Base-by-base conservation (phyloP, 2,113 vertebrate species). In the Cygnus atratus region DNA sequence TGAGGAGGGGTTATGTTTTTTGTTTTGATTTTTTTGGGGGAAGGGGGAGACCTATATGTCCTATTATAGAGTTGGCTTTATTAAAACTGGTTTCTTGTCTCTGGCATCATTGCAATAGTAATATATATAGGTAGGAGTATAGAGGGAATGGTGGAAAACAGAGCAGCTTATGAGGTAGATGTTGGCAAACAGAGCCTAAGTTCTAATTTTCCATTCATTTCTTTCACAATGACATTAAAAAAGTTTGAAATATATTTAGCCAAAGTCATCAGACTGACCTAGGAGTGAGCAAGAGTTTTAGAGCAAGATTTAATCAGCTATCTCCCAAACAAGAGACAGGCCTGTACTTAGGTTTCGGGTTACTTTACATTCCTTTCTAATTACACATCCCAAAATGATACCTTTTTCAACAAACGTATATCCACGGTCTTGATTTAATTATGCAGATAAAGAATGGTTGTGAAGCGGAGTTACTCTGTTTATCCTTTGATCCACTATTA, bases 321-420 rank as follows among this genome's bases (percentile, higher is more conserved):
- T 86, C 62, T 96, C 57, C 50, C 80, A 92, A 93, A 88, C 0
- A n/a, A 9, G 10, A 94, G 66, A 73, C 72, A 94, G 65, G 54
- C 54, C 39, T 92, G 41, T 93, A 62, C 79, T 95, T 93, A 55
- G 24, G 66, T 92, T 72, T 82, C n/a, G 62, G 37, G 15, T 79
- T 96, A 92, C 92, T 96, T 96, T 96, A 90, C 57, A 84, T 63
- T 92, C 48, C 33, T 92, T 92, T 75, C 12, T 95, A 97, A 93
- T 91, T 96, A 87, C 66, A 89, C 44, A 86, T 68, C 63, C 86
- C 48, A 22, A 91, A 78, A 87, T 81, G 31, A 83, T 44, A 25
- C 16, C 43, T 91, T 96, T 94, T 96, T 46, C 74, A 90, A 68
- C 15, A 86, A 93, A 94, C 22, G 68, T 96, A 41, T 79, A 58